Base-by-base conservation (phyloP, 2,113 vertebrate genomes). In the Ondatra zibethicus region DNA sequence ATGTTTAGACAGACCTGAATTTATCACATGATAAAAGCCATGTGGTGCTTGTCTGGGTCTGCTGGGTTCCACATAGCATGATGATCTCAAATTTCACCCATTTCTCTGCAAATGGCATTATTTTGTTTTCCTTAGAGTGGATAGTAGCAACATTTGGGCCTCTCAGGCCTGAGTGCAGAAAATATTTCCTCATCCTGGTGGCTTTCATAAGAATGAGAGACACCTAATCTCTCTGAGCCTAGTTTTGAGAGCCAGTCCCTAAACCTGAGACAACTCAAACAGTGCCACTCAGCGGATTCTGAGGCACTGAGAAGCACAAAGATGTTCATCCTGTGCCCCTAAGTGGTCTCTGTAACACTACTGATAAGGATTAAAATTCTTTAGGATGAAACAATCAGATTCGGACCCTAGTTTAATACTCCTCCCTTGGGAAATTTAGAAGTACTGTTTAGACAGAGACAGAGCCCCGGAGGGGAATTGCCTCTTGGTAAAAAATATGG, bases 331-430 rank as follows among this genome's bases (percentile, higher is more conserved):
- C 63, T 19, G 52, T 42, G 36, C 93, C 87, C 33, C 72, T 58
- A 4, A 89, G 39, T 61, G 65, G 75, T 76, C 78, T 89, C 78
- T 33, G 39, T 29, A 84, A 75, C 75, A 39, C 58, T 21, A 65
- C 25, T 76, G 42, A 80, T 90, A 92, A 93, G 47, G 63, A 92
- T 76, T 92, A 86, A 95, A 80, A 77, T n/a, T 87, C 68, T 78
- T 77, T 70, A 96, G 27, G 27, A 91, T 73, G 13, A 25, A 95
- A 91, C 72, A 95, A 65, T 92, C 31, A 95, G 73, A 94, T 42
- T 29, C 23, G 70, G 21, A 92, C 39, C 80, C 87, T 95, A 39
- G 10, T 27, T 73, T 77, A 33, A 82, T 89, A 50, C 91, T 93
- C 68, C 52, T 94, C 50, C 21, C 76, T 52, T 16, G 4, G 14